A percentile compares a stretch with the other conserved stretches of the same genome.
phyloP scores from a whole-genome alignment of 2,113 vertebrate species.

The Sebastes fasciatus region DNA sequence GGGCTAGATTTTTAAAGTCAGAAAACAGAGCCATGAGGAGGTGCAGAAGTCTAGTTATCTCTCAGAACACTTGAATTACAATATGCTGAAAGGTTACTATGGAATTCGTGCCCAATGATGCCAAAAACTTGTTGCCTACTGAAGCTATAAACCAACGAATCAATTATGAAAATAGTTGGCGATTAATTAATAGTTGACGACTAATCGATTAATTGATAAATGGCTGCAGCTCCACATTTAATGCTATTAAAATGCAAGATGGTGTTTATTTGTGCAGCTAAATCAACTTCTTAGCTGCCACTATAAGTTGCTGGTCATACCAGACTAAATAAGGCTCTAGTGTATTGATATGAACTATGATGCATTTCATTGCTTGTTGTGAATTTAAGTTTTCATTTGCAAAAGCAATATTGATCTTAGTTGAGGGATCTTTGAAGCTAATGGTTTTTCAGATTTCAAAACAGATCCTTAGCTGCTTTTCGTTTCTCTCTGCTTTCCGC shows the following conservation, averaged over 20 bases:
- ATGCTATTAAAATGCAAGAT: neutral
- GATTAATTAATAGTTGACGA: no score
- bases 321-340: neutral
- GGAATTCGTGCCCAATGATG: no score
- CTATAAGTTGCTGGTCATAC: neutral
- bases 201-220: no score
- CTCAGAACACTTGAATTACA: no score
- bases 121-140: no score
- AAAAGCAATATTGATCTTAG: neutral
- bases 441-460: conserved; percentile 1
- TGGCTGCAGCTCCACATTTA: neutral
- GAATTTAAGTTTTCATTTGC: neutral
- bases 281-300: neutral
- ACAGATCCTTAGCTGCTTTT: neutral
- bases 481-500: conserved; percentile 6
- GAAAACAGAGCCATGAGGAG: no score
- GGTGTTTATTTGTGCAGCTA: neutral
- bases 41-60: no score
- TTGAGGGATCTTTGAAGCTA: neutral
- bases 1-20: no score
- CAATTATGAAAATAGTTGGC: no score
- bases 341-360: neutral
- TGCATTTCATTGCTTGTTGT: neutral
- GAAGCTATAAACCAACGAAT: no score
- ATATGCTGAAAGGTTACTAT: no score